These are phyloP conservation scores for Prorops nasuta DNA, from an alignment of 1,140 invertebrate genomes.

Conservation along the genomic window DNA sequence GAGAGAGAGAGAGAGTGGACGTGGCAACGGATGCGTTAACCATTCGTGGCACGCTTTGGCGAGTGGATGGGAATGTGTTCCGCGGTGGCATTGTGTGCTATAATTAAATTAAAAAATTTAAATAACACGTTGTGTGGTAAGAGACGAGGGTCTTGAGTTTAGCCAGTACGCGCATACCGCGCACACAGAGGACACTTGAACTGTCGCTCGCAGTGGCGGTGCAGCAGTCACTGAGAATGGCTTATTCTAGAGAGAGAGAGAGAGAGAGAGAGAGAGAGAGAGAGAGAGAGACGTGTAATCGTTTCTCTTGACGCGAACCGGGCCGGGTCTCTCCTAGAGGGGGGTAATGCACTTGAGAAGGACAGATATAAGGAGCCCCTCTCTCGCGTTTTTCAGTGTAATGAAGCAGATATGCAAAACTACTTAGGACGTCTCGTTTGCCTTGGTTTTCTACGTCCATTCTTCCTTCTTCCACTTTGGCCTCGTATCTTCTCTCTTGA, in stretches of 20 bases:
- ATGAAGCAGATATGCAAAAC: constrained; percentile 43
- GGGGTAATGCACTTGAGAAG: constrained; percentile 20
- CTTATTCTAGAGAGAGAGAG: no score
- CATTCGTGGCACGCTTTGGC: constrained; percentile 15
- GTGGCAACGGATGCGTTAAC: constrained; percentile 24
- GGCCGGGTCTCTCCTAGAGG: no score
- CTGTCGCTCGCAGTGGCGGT: no score
- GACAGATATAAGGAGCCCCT: constrained; percentile 28
- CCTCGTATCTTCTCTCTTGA: neutral
- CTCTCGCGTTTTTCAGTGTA: constrained; percentile 32
- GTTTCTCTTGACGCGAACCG: no score
- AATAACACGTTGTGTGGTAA: constrained; percentile 12
- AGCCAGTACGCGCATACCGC: no score
- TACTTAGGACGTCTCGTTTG: constrained; percentile 30
- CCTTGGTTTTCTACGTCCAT: neutral
- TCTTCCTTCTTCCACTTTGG: neutral
- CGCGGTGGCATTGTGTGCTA: constrained; percentile 9
- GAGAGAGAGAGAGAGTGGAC: no score
- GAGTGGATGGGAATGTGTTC: neutral
- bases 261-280: no score
- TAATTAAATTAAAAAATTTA: constrained; percentile 32
- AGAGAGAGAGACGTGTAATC: no score
- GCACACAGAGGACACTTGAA: no score
- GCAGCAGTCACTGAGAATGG: no score
- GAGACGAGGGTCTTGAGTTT: neutral